Evolutionary conservation across 2,888 invertebrate genomes (phyloP).

Genomic region (Nomada goodeniana): DNA sequence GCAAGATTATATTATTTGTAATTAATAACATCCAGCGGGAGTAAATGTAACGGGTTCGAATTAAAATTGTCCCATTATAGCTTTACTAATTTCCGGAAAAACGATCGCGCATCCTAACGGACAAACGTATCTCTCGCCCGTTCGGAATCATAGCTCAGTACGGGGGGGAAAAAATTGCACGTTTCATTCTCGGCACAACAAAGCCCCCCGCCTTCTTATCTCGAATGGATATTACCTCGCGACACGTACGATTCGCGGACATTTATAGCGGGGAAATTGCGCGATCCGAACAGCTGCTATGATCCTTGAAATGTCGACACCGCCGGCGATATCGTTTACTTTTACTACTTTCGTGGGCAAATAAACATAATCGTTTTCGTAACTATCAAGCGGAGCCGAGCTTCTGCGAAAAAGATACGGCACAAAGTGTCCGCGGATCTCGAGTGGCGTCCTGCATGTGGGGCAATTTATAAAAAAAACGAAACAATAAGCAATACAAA

Average conservation of each 20-base stretch:
- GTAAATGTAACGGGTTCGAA: no score
- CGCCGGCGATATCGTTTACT: conserved; percentile 67
- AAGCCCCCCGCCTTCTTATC: conserved; percentile 46
- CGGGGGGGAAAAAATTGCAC: background rate
- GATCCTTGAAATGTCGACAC: conserved; percentile 56
- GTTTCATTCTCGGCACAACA: conserved; percentile 27
- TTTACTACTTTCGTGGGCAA: conserved; percentile 64
- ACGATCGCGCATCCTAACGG: background rate
- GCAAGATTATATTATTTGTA: no score
- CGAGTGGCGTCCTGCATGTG: no score
- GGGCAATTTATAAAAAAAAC: background rate
- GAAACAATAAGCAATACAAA: background rate
- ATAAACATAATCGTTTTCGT: conserved; percentile 75
- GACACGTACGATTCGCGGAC: conserved; percentile 15
- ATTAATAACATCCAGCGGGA: no score
- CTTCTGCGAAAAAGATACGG: conserved; percentile 7
- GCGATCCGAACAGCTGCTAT: conserved; percentile 36
- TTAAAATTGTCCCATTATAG: no score
- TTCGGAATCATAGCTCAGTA: background rate
- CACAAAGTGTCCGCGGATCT: background rate
- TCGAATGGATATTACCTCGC: conserved; percentile 38
- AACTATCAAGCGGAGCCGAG: conserved; percentile 58
- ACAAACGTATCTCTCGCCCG: background rate
- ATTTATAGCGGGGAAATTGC: conserved; percentile 47
- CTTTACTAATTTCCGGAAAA: background rate